These are phyloP conservation scores for Sycophila sp. DNA, from an alignment of 1,140 invertebrate genomes.

Conservation along the genomic window DNA sequence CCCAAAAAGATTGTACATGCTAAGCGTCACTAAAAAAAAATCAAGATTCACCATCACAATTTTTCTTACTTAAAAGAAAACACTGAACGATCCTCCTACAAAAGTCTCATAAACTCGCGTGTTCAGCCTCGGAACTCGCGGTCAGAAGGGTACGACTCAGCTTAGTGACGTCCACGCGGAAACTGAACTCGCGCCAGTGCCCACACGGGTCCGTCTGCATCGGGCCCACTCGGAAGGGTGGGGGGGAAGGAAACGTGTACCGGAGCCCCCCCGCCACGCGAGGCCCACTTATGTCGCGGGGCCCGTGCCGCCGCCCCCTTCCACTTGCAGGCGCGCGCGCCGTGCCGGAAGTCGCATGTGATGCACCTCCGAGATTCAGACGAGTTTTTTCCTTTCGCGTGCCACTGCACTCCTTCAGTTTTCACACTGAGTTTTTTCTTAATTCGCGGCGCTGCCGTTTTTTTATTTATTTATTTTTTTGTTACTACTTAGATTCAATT, in stretches of 20 bases:
- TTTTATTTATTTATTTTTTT: too few species aligned
- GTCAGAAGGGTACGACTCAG: constrained; percentile 40
- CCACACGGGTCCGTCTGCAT: constrained; percentile 35
- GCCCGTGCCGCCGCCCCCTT: too few species aligned
- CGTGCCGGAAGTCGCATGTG: neutral
- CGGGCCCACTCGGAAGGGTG: constrained; percentile 45
- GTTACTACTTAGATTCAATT: too few species aligned
- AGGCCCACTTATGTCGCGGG: constrained; percentile 15
- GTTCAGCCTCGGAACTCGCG: neutral
- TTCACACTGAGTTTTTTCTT: too few species aligned
- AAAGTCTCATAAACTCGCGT: too few species aligned
- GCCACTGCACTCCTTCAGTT: too few species aligned
- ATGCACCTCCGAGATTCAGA: neutral
- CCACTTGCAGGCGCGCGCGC: neutral
- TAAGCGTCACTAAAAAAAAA: too few species aligned
- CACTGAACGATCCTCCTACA: neutral
- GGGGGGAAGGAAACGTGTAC: constrained; percentile 48
- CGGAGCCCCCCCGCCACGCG: constrained; percentile 42
- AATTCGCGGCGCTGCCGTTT: too few species aligned
- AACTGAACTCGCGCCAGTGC: constrained; percentile 49
- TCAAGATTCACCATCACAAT: too few species aligned
- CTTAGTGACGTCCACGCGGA: constrained; percentile 56
- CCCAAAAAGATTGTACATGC: too few species aligned
- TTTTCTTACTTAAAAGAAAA: too few species aligned
- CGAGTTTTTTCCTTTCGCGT: neutral